These are phyloP conservation scores for Chascanopsetta lugubris DNA, from an alignment of 2,113 vertebrate species.

Conservation along the genomic window DNA sequence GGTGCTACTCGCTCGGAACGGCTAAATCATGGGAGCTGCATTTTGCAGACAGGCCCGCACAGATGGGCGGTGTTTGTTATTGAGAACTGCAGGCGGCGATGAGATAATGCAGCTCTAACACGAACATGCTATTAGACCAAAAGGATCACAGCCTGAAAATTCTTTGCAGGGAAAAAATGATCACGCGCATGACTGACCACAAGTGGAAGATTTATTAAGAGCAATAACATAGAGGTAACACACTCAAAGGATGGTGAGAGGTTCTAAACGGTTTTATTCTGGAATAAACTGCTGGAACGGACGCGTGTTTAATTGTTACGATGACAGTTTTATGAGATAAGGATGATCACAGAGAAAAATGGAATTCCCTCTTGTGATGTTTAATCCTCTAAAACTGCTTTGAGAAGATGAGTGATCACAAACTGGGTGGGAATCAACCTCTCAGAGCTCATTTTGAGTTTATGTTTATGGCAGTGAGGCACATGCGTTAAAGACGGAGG, in stretches of 20 bases:
- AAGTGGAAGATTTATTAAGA: constrained; percentile 14
- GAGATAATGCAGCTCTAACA: constrained; percentile 48
- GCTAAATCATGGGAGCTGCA: constrained; percentile 30
- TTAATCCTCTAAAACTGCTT: constrained; percentile 37
- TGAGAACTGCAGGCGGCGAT: constrained; percentile 16
- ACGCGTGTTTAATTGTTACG: constrained; percentile 18
- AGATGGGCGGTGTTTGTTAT: constrained; percentile 61
- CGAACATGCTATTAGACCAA: constrained; percentile 49
- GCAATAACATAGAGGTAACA: constrained; percentile 17
- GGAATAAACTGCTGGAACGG: constrained; percentile 3
- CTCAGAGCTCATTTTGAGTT: constrained; percentile 25
- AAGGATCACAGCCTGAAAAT: constrained; percentile 10
- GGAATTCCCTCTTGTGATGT: constrained; percentile 3
- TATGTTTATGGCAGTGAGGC: neutral
- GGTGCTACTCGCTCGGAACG: neutral
- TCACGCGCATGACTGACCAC: constrained; percentile 3
- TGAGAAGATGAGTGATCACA: constrained; percentile 30
- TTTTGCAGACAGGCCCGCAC: constrained; percentile 39
- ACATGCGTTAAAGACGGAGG: neutral
- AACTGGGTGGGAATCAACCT: constrained; percentile 12
- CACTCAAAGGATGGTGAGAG: constrained; percentile 13
- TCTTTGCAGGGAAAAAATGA: neutral
- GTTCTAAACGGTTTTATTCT: constrained; percentile 5
- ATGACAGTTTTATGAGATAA: neutral
- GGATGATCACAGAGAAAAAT: constrained; percentile 10